A percentile compares a stretch with the other conserved stretches of the same genome.
These are phyloP conservation scores for Mohoua ochrocephala DNA, from an alignment of 2,113 vertebrate species.

Conservation along the genomic window DNA sequence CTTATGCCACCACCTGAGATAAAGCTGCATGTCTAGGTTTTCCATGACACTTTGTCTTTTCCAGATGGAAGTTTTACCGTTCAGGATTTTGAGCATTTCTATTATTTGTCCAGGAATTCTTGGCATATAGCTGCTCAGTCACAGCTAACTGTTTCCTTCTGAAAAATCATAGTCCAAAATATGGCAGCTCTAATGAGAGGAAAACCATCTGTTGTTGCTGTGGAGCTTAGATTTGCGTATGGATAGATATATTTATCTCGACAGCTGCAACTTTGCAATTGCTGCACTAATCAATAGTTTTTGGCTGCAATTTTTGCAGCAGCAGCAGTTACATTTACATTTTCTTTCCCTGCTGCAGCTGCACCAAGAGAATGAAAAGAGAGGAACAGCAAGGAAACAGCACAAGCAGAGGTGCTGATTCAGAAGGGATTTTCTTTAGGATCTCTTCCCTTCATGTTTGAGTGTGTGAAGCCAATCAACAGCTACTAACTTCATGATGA, in stretches of 20 bases:
- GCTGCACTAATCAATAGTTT: conserved; percentile 32
- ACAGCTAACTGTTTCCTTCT: background rate
- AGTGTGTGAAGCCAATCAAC: background rate
- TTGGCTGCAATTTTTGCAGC: conserved; percentile 50
- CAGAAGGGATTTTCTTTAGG: background rate
- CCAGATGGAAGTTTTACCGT: background rate
- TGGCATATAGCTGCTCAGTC: background rate
- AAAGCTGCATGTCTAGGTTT: background rate
- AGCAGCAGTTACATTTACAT: conserved; percentile 23
- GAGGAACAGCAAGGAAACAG: background rate
- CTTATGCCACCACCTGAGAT: background rate
- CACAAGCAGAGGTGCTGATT: background rate
- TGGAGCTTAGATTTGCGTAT: background rate
- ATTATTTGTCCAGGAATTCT: background rate
- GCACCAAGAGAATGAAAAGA: background rate
- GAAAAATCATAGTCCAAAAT: conserved; percentile 4
- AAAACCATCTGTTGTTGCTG: background rate
- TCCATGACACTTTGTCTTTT: background rate
- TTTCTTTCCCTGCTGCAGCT: conserved; percentile 9
- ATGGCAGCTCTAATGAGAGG: background rate
- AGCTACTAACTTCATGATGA: background rate
- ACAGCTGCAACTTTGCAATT: conserved; percentile 52
- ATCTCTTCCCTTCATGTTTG: background rate
- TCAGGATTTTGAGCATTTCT: background rate
- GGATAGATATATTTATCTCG: background rate